phyloP scores from a whole-genome alignment of 2,888 invertebrate genomes.

The Deilephila porcellus region DNA sequence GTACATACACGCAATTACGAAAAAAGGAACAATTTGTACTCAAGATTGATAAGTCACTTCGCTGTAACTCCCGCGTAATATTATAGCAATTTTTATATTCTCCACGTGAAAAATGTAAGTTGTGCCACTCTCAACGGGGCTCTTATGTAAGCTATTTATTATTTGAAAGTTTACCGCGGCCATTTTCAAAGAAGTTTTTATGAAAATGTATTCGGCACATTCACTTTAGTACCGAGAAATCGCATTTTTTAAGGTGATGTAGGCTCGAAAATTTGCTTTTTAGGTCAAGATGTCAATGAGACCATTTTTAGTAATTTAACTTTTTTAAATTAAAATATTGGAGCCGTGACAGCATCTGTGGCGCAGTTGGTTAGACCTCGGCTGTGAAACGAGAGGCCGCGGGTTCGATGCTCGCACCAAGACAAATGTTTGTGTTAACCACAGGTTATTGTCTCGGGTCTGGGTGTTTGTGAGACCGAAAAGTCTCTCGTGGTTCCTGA shows the following conservation, averaged over 20 bases:
- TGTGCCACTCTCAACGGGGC: constrained; percentile 12
- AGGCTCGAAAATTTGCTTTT: not conserved
- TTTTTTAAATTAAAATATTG: too few relatives aligned
- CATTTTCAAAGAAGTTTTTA: constrained; percentile 33
- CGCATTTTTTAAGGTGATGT: not conserved
- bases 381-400: too few relatives aligned
- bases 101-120: constrained; percentile 34
- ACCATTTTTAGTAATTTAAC: too few relatives aligned
- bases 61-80: constrained; percentile 31
- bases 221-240: not conserved
- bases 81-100: constrained; percentile 36
- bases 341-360: too few relatives aligned
- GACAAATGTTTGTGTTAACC: too few relatives aligned
- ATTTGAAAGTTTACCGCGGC: constrained; percentile 21
- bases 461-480: too few relatives aligned
- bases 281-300: not conserved
- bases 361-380: too few relatives aligned
- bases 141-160: constrained; percentile 32
- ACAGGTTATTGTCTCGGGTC: too few relatives aligned
- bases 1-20: too few relatives aligned
- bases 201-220: constrained; percentile 33
- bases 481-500: too few relatives aligned
- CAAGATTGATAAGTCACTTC: not conserved
- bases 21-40: too few relatives aligned
- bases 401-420: too few relatives aligned